Evolutionary conservation across 1,140 invertebrate species (phyloP).

Genomic region (Calephelis nemesis): DNA sequence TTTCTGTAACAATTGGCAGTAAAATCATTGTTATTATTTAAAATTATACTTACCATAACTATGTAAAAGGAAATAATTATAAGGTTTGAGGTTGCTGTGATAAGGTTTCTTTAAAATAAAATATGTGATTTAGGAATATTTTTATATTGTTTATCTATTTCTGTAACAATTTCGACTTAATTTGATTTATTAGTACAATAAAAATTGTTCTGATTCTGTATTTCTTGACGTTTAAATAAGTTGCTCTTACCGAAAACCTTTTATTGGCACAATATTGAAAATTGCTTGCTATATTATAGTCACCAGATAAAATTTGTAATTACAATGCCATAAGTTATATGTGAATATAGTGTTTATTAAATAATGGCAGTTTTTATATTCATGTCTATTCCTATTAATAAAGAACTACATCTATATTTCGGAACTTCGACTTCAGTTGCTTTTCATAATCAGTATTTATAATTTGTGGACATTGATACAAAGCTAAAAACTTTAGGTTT

Average conservation of each 20-base stretch:
- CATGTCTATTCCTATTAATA: conserved; percentile 41
- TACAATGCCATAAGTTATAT: conserved; percentile 53
- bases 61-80: not conserved
- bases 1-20: not conserved
- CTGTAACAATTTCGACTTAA: not conserved
- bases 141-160: conserved; percentile 28
- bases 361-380: not conserved
- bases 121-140: conserved; percentile 39
- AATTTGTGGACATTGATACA: conserved; percentile 70
- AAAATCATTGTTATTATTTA: not conserved
- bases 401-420: conserved; percentile 69
- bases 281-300: not conserved
- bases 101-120: conserved; percentile 39
- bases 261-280: conserved; percentile 17
- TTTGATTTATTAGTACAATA: not conserved
- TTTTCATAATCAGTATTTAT: conserved; percentile 69
- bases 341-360: conserved; percentile 32
- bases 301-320: conserved; percentile 14
- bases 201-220: too few species aligned
- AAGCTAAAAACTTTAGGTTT: conserved; percentile 64
- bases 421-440: conserved; percentile 67
- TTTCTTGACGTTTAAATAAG: not conserved
- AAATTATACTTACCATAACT: not conserved
- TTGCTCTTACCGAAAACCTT: not conserved
- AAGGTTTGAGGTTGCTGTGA: conserved; percentile 39